These are phyloP conservation scores for Urosaurus nigricauda DNA, from an alignment of 2,797 vertebrate species.

Conservation along the genomic window DNA sequence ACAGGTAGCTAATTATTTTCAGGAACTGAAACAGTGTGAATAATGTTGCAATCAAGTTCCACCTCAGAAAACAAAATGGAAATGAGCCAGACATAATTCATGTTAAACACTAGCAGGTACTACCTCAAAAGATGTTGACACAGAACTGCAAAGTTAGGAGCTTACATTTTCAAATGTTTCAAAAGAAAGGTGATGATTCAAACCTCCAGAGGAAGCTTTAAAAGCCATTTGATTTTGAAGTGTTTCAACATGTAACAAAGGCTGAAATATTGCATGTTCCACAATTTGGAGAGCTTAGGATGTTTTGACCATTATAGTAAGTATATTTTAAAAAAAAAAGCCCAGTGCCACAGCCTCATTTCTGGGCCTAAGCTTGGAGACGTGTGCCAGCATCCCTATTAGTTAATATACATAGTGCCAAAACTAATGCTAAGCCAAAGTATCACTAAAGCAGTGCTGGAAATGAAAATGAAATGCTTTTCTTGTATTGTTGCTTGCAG, in stretches of 20 bases:
- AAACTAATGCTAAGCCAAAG: not conserved
- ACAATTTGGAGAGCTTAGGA: not conserved
- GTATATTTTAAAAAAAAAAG: not conserved
- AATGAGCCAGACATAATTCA: not conserved
- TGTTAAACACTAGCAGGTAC: not conserved
- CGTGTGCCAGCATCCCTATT: too few relatives aligned
- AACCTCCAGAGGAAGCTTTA: not conserved
- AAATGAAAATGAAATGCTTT: not conserved
- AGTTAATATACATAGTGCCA: not conserved
- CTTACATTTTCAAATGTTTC: not conserved
- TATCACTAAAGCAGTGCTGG: not conserved
- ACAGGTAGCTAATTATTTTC: not conserved
- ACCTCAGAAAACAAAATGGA: not conserved
- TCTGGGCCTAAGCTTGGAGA: too few relatives aligned
- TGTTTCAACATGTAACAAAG: not conserved
- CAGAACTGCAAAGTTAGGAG: not conserved
- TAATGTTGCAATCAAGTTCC: not conserved
- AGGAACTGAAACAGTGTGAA: too few relatives aligned
- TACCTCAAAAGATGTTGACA: not conserved
- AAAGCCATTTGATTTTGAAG: not conserved
- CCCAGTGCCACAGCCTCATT: too few relatives aligned
- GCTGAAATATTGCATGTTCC: not conserved
- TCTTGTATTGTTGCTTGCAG: too few relatives aligned
- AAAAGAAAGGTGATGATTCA: not conserved
- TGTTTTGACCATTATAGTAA: not conserved